Evolutionary conservation across 2,888 invertebrate genomes (phyloP).

Genomic region (Oxytorus armatus): DNA sequence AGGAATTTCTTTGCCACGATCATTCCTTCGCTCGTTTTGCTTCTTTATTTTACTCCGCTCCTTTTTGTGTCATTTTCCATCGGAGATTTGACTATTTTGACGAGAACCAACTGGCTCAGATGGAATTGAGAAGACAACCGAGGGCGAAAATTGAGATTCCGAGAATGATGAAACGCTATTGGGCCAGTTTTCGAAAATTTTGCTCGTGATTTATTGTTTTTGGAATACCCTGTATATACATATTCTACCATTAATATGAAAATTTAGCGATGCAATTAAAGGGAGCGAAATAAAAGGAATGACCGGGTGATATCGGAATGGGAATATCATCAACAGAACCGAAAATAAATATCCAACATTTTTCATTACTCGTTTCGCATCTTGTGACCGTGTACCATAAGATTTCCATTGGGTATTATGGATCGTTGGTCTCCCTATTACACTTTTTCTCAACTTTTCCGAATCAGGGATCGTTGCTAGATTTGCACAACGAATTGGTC

Average conservation of each 20-base stretch:
- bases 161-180: constrained; percentile 1
- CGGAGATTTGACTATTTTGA: constrained; percentile 15
- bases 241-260: background rate
- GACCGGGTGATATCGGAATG: background rate
- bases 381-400: background rate
- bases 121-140: constrained; percentile 7
- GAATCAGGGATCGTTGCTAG: constrained; percentile 17
- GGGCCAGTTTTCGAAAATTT: background rate
- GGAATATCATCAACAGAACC: background rate
- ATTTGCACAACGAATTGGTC: constrained; percentile 34
- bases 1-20: constrained; percentile 18
- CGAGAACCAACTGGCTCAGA: background rate
- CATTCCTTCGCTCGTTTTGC: constrained; percentile 5
- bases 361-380: background rate
- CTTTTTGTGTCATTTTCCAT: background rate
- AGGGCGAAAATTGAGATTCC: background rate
- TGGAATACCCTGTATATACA: background rate
- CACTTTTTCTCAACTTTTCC: no score
- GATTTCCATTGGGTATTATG: background rate
- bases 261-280: constrained; percentile 1
- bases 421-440: no score
- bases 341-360: background rate
- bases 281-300: background rate
- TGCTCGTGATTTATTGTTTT: background rate
- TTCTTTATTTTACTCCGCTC: background rate